Evolutionary conservation across 2,113 vertebrate genomes (phyloP), one percentile per base, ranked within the genome.

Genomic region (Terrapene triunguis): DNA sequence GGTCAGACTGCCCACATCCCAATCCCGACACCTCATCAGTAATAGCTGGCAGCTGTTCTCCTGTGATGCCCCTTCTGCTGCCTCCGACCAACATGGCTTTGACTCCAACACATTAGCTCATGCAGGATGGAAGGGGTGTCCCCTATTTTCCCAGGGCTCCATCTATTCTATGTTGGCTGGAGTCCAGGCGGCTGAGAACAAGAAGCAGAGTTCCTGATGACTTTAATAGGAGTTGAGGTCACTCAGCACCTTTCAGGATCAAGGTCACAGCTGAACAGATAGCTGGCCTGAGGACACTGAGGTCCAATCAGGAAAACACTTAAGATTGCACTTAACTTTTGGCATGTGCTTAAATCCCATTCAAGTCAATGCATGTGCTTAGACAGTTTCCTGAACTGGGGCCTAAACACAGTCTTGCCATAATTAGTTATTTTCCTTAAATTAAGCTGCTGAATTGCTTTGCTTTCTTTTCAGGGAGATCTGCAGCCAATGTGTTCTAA

Each of bases 361-460:
- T 78, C 21, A 47, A 27, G 38, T 27, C 11, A 47, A 47, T 25
- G 44, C 53, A 90, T 21, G 21, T 6, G 12, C n/a, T 87, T 54
- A 59, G 13, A 50, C 2, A 1, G 44, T 80, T 29, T 24, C 35
- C 72, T 85, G 85, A 17, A 5, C 9, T 13, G 42, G 22, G 38
- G 38, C 38, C 38, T 76, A 16, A 44, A 76, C 6, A 24, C 35
- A 50, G 53, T 19, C 38, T 53, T 85, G 29, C 78, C 2, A 1
- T 54, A n/a, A 82, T 47, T 53, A 27, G 8, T 57, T 86, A 25
- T 51, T 25, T 13, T 21, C 53, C 47, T 88, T 65, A 55, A 78
- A 82, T 89, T n/a, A 82, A 78, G 79, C 19, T 80, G 57, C 50
- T 89, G 38, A 88, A 76, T 65, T 47, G 29, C 42, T 88, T 88